These are phyloP conservation scores for Fulica atra DNA, from an alignment of 2,113 vertebrate species.

Conservation along the genomic window DNA sequence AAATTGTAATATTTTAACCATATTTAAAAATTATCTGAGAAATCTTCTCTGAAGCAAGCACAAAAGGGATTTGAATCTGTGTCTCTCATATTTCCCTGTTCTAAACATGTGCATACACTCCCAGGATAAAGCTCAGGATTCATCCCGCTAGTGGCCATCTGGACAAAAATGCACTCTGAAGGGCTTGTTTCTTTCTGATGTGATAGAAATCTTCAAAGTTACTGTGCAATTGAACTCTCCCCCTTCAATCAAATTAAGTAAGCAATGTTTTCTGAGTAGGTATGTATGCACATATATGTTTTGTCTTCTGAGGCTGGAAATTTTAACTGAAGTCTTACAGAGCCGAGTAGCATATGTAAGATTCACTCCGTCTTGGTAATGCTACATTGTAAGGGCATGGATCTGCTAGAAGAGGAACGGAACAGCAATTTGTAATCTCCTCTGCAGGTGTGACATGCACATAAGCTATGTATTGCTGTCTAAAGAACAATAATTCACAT, in stretches of 20 bases:
- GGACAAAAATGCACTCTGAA: neutral
- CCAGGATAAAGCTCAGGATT: neutral
- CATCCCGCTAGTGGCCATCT: neutral
- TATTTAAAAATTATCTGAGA: neutral
- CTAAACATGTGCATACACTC: accelerated
- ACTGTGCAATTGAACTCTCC: neutral
- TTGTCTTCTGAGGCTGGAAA: neutral
- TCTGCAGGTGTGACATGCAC: neutral
- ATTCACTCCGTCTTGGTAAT: neutral
- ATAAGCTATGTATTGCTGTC: too few species aligned
- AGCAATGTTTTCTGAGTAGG: neutral
- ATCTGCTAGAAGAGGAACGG: neutral
- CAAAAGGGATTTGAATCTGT: neutral
- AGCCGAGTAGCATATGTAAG: neutral
- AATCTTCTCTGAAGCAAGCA: neutral
- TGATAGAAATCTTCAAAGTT: neutral
- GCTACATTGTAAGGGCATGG: neutral
- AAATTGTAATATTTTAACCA: neutral
- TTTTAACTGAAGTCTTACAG: neutral
- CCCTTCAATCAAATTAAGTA: neutral
- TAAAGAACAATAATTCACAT: neutral
- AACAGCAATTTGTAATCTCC: neutral
- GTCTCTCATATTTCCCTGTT: neutral
- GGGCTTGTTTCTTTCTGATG: neutral
- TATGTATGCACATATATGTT: neutral